Conservation (phyloP, 2,888 invertebrate species). For the Drosophila macrospina region DNA sequence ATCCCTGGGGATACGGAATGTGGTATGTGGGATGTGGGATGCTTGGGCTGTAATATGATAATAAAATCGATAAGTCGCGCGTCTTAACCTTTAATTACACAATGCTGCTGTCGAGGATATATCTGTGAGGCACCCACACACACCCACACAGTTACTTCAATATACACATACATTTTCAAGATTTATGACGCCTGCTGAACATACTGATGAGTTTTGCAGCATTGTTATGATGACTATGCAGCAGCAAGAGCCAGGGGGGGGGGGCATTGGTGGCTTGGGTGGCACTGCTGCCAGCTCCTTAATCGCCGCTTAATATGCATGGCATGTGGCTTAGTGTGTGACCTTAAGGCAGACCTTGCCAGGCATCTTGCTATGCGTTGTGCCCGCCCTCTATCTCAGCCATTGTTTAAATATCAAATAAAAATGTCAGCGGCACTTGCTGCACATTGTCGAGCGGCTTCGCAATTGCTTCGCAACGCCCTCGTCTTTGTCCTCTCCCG, state of each 20-base stretch:
- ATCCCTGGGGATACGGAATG: conserved; percentile 16
- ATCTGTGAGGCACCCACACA: background rate
- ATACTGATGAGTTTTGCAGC: conserved; percentile 57
- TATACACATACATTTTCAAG: conserved; percentile 17
- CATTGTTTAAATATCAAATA: conserved; percentile 69
- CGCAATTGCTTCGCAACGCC: background rate
- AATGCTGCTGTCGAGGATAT: conserved; percentile 24
- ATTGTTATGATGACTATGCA: conserved; percentile 62
- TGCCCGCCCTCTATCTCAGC: conserved; percentile 13
- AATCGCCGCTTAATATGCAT: conserved; percentile 76
- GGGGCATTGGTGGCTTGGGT: conserved; percentile 26
- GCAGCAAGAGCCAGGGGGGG: no score
- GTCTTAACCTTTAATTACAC: conserved; percentile 69
- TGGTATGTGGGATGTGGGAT: conserved; percentile 1
- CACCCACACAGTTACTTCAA: background rate
- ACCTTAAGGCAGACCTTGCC: conserved; percentile 54
- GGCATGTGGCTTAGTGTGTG: conserved; percentile 66
- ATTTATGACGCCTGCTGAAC: conserved; percentile 69
- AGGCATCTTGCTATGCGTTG: conserved; percentile 31
- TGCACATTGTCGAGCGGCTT: conserved; percentile 17
- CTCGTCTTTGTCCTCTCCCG: background rate
- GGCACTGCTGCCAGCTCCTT: conserved; percentile 27
- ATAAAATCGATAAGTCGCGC: conserved; percentile 69
- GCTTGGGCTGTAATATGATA: conserved; percentile 45
- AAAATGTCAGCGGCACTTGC: conserved; percentile 59